phyloP scores from a whole-genome alignment of 2,797 vertebrate genomes.

The Alcedo quadribrachys region DNA sequence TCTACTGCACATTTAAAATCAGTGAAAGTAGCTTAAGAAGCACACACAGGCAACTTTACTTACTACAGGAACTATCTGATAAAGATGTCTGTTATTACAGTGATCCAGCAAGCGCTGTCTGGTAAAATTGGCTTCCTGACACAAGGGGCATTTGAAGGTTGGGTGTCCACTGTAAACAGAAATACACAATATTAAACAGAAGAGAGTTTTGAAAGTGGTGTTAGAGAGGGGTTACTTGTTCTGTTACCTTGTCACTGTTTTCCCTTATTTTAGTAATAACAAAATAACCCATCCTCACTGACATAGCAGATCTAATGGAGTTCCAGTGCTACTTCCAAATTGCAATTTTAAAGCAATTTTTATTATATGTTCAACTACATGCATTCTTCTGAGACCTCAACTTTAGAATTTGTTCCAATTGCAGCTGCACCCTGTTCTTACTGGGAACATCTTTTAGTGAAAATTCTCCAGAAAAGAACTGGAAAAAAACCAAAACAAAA shows the following conservation, averaged over 20 bases:
- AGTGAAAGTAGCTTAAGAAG: background rate
- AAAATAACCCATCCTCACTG: background rate
- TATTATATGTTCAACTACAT: background rate
- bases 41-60: slow-evolving; percentile 49
- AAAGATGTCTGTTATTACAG: slow-evolving; percentile 77
- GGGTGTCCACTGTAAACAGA: slow-evolving; percentile 74
- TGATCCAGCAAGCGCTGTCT: slow-evolving; percentile 81
- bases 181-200: slow-evolving; percentile 26
- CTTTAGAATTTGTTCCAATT: background rate
- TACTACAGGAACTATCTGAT: slow-evolving; percentile 81
- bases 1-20: background rate
- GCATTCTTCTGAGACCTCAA: background rate
- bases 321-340: background rate
- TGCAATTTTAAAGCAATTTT: background rate
- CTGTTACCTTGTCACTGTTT: background rate
- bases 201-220: background rate
- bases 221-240: background rate
- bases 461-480: background rate
- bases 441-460: background rate
- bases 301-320: background rate
- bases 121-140: slow-evolving; percentile 81
- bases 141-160: slow-evolving; percentile 83
- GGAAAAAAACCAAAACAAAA: background rate
- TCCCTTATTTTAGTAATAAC: background rate
- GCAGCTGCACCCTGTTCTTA: background rate